Percentiles rank a stretch among this genome's conserved stretches.
These are phyloP conservation scores for Zingel zingel DNA, from an alignment of 2,113 vertebrate genomes.

Conservation along the genomic window DNA sequence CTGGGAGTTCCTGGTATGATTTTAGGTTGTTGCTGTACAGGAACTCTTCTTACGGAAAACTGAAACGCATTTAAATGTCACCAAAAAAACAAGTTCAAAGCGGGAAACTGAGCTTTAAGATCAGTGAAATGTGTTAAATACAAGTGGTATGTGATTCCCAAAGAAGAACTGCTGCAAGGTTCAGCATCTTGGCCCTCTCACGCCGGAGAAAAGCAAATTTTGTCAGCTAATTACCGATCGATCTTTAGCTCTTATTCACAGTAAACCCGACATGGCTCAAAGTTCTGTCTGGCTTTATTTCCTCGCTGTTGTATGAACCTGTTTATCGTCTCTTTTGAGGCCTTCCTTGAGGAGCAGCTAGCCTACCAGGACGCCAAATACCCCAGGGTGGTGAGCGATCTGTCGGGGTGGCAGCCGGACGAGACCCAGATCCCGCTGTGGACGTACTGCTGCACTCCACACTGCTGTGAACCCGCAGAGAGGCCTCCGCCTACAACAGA, in stretches of 20 bases:
- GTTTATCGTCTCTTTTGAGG: constrained; percentile 16
- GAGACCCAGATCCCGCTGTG: constrained; percentile 73
- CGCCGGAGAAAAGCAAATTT: too few relatives aligned
- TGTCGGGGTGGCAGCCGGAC: constrained; percentile 80
- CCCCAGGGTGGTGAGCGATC: constrained; percentile 66
- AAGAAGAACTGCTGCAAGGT: background rate
- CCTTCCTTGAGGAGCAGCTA: constrained; percentile 65
- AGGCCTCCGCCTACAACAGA: constrained; percentile 60
- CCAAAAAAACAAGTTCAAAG: background rate
- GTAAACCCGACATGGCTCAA: background rate
- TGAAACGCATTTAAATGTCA: background rate
- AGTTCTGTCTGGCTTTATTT: background rate
- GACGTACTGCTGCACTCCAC: constrained; percentile 61
- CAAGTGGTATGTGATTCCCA: background rate
- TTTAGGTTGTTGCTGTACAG: background rate
- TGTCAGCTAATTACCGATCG: too few relatives aligned
- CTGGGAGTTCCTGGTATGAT: too few relatives aligned
- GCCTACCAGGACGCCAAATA: constrained; percentile 73
- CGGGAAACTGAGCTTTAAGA: background rate
- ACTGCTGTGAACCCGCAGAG: constrained; percentile 74
- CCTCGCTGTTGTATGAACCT: background rate
- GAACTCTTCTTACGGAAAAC: background rate
- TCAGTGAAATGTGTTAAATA: background rate
- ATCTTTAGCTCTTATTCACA: background rate
- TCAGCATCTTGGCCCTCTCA: too few relatives aligned